Base-by-base conservation (phyloP, 2,113 vertebrate species). In the Carlito syrichta region DNA sequence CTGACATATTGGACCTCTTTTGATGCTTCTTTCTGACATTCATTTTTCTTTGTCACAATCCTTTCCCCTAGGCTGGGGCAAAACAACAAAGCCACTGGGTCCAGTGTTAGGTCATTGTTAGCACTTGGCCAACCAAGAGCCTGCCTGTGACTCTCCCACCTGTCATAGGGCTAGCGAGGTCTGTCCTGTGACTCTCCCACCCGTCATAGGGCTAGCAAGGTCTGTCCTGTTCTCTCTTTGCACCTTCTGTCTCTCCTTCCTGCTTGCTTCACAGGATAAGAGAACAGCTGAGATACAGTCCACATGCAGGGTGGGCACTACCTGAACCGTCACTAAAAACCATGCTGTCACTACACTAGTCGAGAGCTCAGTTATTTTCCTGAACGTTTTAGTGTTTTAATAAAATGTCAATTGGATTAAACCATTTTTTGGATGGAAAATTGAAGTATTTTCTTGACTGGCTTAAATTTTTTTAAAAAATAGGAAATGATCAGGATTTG, bases 361-460 rank as follows among this genome's bases (percentile, higher is more conserved):
- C 35, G 6, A 52, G 4, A 52, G 79, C 52, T 86, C 54, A 19
- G 48, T 60, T 52, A 38, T 62, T 84, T 96, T 90, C 91, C 94
- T 66, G 45, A 90, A 58, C 68, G 35, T 85, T 82, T 89, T 43
- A 81, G 40, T 58, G 52, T 90, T 66, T 87, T 52, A 84, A 68
- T 79, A 95, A 92, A 69, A 83, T 66, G 14, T 62, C 56, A 77
- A 78, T 82, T 58, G 71, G 81, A 88, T 68, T 13, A 92, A 96
- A 60, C 66, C 40, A 48, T 77, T 92, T 91, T n/a, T 79, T 88
- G 79, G 35, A n/a, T 92, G 62, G 56, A 74, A 96, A 52, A 5
- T 30, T 54, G 40, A 43, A 82, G 10, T 73, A 6, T 93, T 96
- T 78, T 95, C 50, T 94, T 89, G 35, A 78, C 50, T 74, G 8